Base-by-base conservation (phyloP, 2,888 invertebrate genomes). In the Monoplex corrugatus region DNA sequence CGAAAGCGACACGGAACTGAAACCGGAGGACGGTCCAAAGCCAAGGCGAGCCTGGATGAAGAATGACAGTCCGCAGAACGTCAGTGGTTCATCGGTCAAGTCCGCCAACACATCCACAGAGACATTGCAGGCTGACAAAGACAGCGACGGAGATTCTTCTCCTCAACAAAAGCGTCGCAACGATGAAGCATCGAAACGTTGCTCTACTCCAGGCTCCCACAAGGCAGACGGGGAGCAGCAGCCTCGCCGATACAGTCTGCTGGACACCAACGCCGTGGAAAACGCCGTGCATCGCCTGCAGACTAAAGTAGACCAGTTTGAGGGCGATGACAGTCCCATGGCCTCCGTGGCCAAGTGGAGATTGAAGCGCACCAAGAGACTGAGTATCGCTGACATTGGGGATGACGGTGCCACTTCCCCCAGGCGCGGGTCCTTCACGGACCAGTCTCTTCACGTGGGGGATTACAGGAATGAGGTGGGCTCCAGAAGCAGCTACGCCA, bases 61-160 rank as follows among this genome's bases (percentile, higher is more conserved):
- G 91, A 93, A 93, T 89, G 94, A 94, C 87, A 94, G 94, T 89
- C 93, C 93, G 32, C 94, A 93, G 88, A 94, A 92, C 87, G 92
- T 92, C 75, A 93, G 93, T 88, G 91, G 93, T 38, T 89, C 93
- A 13, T 94, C 94, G 3, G 92, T 94, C 43, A 94, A 94, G 91
- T 95, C 95, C 28, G 92, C 93, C 5, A 94, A 93, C 91, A 94
- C 94, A 3, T 95, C 95, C 10, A 95, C 95, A 32, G 95, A 95
- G 90, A 95, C 94, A 2, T 90, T 95, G n/a, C 93, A 93, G 40
- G 93, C 93, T 44, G 93, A 93, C 63, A 92, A 92, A 13, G 89
- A 91, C 78, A 94, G 93, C 89, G 94, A 94, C 83, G 92, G 92
- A n/a, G 92, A 91, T n/a, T 94, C 94, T 44, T 92, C 92, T 23